Evolutionary conservation across 1,140 invertebrate species (phyloP).

Genomic region (Papilio glaucus): DNA sequence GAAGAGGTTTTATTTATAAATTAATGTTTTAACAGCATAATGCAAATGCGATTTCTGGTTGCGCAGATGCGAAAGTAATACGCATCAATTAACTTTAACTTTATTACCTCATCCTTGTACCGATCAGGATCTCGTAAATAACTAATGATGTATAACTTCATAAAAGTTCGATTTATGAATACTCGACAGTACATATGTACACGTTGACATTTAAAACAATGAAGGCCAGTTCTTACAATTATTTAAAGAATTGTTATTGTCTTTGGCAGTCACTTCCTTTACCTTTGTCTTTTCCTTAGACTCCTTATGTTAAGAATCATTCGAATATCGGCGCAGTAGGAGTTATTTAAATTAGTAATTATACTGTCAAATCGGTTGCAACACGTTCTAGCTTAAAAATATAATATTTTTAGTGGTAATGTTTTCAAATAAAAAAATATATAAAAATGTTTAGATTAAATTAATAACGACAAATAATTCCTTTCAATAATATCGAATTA

Average conservation of each 20-base stretch:
- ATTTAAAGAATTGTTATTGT: conserved; percentile 27
- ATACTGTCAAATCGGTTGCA: not conserved
- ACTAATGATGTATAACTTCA: conserved; percentile 25
- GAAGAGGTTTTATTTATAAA: not conserved
- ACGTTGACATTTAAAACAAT: conserved; percentile 27
- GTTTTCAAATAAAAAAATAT: not conserved
- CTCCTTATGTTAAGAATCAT: not conserved
- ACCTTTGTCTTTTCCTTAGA: not conserved
- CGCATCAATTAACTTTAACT: conserved; percentile 21
- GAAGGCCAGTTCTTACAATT: conserved; percentile 21
- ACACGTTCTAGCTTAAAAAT: not conserved
- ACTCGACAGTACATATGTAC: conserved; percentile 16
- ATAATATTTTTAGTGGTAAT: not conserved
- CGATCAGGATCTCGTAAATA: conserved; percentile 27
- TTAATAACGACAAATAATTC: not conserved
- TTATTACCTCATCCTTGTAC: conserved; percentile 33
- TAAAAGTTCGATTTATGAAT: conserved; percentile 21
- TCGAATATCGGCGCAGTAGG: not conserved
- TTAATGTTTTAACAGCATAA: conserved; percentile 14
- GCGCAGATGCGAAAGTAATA: conserved; percentile 25
- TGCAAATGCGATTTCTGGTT: conserved; percentile 21
- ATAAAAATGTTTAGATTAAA: not conserved
- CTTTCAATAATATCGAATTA: conserved; percentile 6
- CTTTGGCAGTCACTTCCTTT: conserved; percentile 30
- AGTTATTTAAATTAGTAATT: not conserved